phyloP scores from a whole-genome alignment of 2,888 invertebrate species.

The Plebejus anna region DNA sequence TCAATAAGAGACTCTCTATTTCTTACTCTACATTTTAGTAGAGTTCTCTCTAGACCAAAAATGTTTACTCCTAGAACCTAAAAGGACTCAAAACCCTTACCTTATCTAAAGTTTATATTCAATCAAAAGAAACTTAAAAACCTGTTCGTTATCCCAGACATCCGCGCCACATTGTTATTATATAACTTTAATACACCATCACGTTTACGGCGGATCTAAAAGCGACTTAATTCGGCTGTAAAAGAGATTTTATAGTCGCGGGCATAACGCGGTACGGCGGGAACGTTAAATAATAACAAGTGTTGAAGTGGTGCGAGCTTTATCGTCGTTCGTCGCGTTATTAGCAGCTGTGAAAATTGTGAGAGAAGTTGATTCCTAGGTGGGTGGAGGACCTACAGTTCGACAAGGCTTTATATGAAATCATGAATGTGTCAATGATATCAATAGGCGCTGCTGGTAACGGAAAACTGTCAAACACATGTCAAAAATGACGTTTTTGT shows the following conservation, averaged over 20 bases:
- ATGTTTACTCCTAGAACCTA: neutral
- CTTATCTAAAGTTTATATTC: neutral
- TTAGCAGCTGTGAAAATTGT: neutral
- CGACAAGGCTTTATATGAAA: no score
- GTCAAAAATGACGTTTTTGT: no score
- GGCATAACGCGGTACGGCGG: slow-evolving; percentile 15
- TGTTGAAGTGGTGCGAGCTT: neutral
- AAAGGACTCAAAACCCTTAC: neutral
- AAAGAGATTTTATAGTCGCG: slow-evolving; percentile 40
- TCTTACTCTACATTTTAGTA: no score
- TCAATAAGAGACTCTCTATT: no score
- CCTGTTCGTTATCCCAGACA: neutral
- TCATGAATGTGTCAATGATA: no score
- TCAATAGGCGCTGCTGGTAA: no score
- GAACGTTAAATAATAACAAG: slow-evolving; percentile 1
- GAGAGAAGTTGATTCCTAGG: no score
- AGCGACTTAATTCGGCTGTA: slow-evolving; percentile 54
- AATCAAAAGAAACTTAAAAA: neutral
- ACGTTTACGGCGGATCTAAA: slow-evolving; percentile 57
- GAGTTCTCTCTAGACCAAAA: neutral
- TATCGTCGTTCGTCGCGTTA: slow-evolving; percentile 9
- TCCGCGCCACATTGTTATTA: slow-evolving; percentile 41
- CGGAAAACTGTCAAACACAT: no score
- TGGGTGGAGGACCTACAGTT: no score
- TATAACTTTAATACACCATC: slow-evolving; percentile 50